A percentile compares a stretch with the other conserved stretches of the same genome.
Conservation (phyloP, 2,888 invertebrate species). For the Esperia sulphurella region DNA sequence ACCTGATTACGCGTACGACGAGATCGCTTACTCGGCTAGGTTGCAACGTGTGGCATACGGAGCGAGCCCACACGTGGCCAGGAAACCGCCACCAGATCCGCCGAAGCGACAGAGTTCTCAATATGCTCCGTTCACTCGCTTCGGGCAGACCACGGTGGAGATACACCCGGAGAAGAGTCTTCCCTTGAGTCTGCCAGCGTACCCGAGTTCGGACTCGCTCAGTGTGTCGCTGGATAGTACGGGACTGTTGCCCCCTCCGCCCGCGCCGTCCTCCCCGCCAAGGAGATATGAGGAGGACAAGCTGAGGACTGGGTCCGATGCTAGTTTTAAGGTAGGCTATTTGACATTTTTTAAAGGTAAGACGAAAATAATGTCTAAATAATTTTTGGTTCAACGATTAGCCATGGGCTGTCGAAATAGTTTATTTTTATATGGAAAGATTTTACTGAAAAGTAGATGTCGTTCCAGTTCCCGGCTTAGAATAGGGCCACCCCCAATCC, state of each 20-base stretch:
- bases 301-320: constrained; percentile 86
- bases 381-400: too few relatives aligned
- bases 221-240: constrained; percentile 82
- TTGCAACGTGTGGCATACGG: constrained; percentile 78
- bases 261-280: constrained; percentile 83
- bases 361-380: too few relatives aligned
- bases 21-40: constrained; percentile 68
- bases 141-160: constrained; percentile 81
- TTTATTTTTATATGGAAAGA: too few relatives aligned
- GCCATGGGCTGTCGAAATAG: too few relatives aligned
- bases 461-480: too few relatives aligned
- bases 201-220: constrained; percentile 82
- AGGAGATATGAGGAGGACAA: constrained; percentile 65
- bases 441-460: too few relatives aligned
- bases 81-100: constrained; percentile 90
- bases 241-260: constrained; percentile 82
- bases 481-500: too few relatives aligned
- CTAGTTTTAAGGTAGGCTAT: constrained; percentile 87
- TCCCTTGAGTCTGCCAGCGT: constrained; percentile 81
- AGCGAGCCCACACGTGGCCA: constrained; percentile 85
- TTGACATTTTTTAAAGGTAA: neutral
- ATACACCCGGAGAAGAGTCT: constrained; percentile 79
- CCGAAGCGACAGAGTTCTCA: constrained; percentile 85
- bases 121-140: constrained; percentile 70
- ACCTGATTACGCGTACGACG: constrained; percentile 71